A percentile compares a stretch with the other conserved stretches of the same genome.
Evolutionary conservation across 2,113 vertebrate genomes (phyloP).

Genomic region (Brachionichthys hirsutus): DNA sequence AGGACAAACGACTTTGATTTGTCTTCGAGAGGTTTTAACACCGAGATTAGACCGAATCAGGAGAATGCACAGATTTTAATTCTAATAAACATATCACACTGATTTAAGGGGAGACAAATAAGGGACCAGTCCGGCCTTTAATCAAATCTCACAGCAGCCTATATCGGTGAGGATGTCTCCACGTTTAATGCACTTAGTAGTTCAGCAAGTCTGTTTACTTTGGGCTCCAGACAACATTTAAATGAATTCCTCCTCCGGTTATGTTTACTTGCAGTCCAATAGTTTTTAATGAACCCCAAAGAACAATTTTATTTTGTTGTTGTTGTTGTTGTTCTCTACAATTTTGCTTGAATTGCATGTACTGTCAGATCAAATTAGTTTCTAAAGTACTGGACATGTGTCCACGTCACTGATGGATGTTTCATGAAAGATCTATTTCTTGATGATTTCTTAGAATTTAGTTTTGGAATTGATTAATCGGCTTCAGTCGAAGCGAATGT

Average conservation of each 20-base stretch:
- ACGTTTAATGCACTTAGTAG: not conserved
- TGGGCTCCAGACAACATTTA: no score
- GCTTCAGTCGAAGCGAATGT: not conserved
- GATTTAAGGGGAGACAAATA: no score
- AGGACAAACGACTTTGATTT: constrained; percentile 20
- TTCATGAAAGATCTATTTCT: not conserved
- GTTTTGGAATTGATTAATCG: not conserved
- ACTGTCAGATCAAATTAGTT: not conserved
- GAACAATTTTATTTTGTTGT: not conserved
- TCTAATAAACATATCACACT: not conserved
- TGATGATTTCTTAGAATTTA: not conserved
- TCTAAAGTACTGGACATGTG: not conserved
- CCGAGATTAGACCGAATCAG: no score
- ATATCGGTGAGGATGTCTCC: not conserved
- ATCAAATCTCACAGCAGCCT: no score
- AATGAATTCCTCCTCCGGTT: no score
- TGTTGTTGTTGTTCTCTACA: not conserved
- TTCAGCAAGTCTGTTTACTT: not conserved
- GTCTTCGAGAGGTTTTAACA: no score
- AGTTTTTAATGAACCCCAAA: no score
- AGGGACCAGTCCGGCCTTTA: no score
- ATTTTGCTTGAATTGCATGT: not conserved
- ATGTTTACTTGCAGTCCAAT: no score
- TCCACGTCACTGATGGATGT: not conserved
- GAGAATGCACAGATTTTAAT: not conserved